Evolutionary conservation across 1,140 invertebrate genomes (phyloP), one percentile per base, ranked within the genome.

Genomic region (Holcopasites calliopsidis): DNA sequence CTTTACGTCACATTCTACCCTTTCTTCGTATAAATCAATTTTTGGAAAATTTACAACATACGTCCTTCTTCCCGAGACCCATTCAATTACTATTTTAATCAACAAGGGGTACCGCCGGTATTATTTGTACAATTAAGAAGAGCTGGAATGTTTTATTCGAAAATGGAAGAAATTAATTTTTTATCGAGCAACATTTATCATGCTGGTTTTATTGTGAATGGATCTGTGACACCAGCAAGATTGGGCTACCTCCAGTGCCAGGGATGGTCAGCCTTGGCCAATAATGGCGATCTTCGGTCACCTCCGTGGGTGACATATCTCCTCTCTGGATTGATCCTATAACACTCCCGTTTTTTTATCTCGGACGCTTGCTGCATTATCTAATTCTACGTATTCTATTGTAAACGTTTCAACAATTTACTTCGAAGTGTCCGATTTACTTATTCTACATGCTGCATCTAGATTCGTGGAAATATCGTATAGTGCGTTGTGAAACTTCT

Each of bases 261-360:
- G 80, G 47, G 68, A 79, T 38, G 62, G 57, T 82, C 70, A 71
- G 31, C 70, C 75, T 75, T 66, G 83, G 81, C 79, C 87, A 81
- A 72, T 85, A 75, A 82, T 74, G 80, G 52, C 64, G 74, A 7
- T 82, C 73, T 57, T 80, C 68, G 13, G 55, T 76, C 71, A 80
- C 79, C 50, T 88, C 86, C 65, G 60, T 64, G 42, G 82, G 79
- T 76, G 80, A 80, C 69, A 86, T 86, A 79, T 88, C 86, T 57
- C 87, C 87, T 73, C 86, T 77, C 47, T 85, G 87, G 42, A 84
- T 50, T 58, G 80, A 68, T 64, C 83, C 86, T 88, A 88, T 42
- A 86, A 88, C 65, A 87, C 65, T 76, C 77, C 70, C n/a, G n/a
- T 60, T 8, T 72, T 58, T 79, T 81, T 77, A 69, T 62, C 38